These are phyloP conservation scores for Hypanus sabinus DNA, from an alignment of 2,113 vertebrate species.

Conservation along the genomic window DNA sequence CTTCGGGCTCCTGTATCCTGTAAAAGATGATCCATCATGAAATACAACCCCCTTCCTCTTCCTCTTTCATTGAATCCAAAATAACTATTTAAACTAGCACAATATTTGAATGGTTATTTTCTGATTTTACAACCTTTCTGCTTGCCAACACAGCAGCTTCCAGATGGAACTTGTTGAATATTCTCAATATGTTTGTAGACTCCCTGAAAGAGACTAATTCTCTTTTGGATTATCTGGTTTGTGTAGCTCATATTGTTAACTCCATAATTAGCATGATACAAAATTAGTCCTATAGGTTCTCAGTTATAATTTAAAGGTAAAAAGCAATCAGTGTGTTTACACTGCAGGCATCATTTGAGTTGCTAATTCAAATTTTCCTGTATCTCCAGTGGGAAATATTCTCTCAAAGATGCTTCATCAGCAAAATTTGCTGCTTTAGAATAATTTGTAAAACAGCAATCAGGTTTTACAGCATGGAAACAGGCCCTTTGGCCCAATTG, in stretches of 20 bases:
- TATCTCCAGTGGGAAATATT: background rate
- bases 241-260: background rate
- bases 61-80: background rate
- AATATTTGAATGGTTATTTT: no score
- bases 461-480: no score
- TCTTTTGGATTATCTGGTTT: background rate
- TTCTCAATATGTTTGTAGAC: background rate
- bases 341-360: background rate
- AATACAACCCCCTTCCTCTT: background rate
- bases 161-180: conserved; percentile 1
- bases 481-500: no score
- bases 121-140: background rate
- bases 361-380: background rate
- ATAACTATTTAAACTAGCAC: no score
- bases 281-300: background rate
- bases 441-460: background rate
- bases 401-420: background rate
- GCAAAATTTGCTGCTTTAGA: background rate
- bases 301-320: background rate
- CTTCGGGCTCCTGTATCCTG: no score
- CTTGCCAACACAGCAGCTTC: background rate
- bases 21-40: background rate
- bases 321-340: background rate
- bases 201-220: background rate
- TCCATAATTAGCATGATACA: background rate